A percentile compares a stretch with the other conserved stretches of the same genome.
These are phyloP conservation scores for Bufo gargarizans DNA, from an alignment of 2,113 vertebrate species.

Conservation along the genomic window DNA sequence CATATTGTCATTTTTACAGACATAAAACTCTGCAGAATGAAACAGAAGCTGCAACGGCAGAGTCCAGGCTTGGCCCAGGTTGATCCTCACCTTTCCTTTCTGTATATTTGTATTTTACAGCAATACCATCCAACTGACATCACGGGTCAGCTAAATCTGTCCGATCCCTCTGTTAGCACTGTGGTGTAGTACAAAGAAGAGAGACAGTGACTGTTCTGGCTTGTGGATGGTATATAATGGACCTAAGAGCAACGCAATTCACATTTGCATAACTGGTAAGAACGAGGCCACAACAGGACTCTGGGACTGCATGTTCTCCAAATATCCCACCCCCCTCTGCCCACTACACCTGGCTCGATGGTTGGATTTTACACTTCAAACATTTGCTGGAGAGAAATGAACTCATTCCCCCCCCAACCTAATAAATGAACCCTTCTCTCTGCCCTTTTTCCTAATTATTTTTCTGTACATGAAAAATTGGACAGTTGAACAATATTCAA, in stretches of 20 bases:
- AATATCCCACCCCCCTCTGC: neutral
- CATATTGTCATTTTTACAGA: slow-evolving; percentile 58
- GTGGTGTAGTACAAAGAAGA: slow-evolving; percentile 83
- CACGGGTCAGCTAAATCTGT: slow-evolving; percentile 98
- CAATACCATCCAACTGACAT: slow-evolving; percentile 98
- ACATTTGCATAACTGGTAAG: slow-evolving; percentile 49
- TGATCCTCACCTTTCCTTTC: slow-evolving; percentile 73
- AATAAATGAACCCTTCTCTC: neutral
- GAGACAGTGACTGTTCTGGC: slow-evolving; percentile 38
- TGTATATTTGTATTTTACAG: slow-evolving; percentile 89
- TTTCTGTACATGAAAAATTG: neutral
- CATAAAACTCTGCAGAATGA: slow-evolving; percentile 55
- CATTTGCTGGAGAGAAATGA: neutral
- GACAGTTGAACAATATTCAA: neutral
- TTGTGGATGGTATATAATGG: slow-evolving; percentile 51
- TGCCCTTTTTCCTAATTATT: neutral
- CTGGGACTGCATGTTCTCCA: slow-evolving; percentile 43
- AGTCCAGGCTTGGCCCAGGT: slow-evolving; percentile 59
- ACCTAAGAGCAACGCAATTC: slow-evolving; percentile 47
- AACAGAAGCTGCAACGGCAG: slow-evolving; percentile 31
- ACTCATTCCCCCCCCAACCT: neutral
- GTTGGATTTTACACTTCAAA: slow-evolving; percentile 19
- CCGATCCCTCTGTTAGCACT: slow-evolving; percentile 99
- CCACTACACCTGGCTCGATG: slow-evolving; percentile 4
- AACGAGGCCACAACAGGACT: slow-evolving; percentile 16